Base-by-base conservation (phyloP, 2,113 vertebrate species). In the Mystacornis crossleyi region DNA sequence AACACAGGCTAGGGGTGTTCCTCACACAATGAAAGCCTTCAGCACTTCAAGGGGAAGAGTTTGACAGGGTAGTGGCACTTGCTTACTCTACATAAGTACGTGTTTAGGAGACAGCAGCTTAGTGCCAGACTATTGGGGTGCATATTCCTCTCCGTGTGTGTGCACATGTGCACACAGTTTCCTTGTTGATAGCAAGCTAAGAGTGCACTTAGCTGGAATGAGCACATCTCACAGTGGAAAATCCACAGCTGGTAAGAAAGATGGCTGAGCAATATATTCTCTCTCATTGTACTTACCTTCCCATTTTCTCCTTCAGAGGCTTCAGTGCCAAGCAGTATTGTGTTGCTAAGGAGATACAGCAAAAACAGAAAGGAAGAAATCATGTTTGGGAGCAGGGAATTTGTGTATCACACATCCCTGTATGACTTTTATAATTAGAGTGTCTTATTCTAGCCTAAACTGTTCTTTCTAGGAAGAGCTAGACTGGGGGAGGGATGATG, bases 281-380 rank as follows among this genome's bases (percentile, higher is more conserved):
- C 14, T 79, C 34, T 81, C 31, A 18, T 17, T 11, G 2, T 51
- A 43, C 21, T 54, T 72, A 60, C 53, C 81, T 91, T 89, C 33
- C 42, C 20, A 69, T 58, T 83, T 95, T 81, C 77, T 89, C 36
- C 58, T 90, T 70, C 23, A 48, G 61, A 90, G 78, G 50, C 62
- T 87, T 85, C 66, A 42, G 43, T 84, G 75, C 86, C 1, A 8
- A 83, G 42, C 60, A 86, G 47, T 47, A 26, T 47, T 54, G 33
- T 83, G 92, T 96, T 96, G 92, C 90, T 95, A 95, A 73, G 82
- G 94, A 93, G 93, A 93, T 65, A 43, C 1, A 89, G 25, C 20
- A 90, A n/a, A 72, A 87, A 72, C 62, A 90, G 67, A 85, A 91
- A 69, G 66, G 31, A 89, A 85, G 20, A n/a, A 84, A 72, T 55